Conservation (phyloP, 2,888 invertebrate species). For the Drosophila barbarae region DNA sequence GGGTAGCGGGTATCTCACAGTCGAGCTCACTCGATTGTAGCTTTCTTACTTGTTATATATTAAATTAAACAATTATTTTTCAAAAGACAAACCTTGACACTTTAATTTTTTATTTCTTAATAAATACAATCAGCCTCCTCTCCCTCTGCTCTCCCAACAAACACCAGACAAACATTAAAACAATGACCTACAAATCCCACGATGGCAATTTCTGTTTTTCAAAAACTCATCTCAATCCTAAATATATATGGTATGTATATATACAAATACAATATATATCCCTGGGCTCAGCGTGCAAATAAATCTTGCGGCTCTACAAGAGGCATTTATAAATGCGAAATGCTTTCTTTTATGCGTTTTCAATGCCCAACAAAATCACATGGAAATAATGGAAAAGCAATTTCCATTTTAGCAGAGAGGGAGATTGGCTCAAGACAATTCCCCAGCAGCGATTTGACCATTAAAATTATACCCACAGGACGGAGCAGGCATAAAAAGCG, state of each 20-base stretch:
- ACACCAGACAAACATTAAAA: background rate
- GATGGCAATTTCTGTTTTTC: conserved; percentile 54
- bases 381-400: conserved; percentile 57
- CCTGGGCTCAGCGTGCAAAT: conserved; percentile 33
- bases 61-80: background rate
- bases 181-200: conserved; percentile 55
- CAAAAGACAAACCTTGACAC: background rate
- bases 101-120: background rate
- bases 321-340: conserved; percentile 74
- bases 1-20: too few relatives aligned
- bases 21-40: too few relatives aligned
- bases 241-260: background rate
- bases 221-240: conserved; percentile 52
- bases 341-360: conserved; percentile 71
- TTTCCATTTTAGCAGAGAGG: conserved; percentile 58
- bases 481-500: conserved; percentile 55
- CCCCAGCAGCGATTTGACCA: conserved; percentile 72
- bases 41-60: too few relatives aligned
- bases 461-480: conserved; percentile 79
- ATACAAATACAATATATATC: conserved; percentile 17
- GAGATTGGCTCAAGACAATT: conserved; percentile 42
- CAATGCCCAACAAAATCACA: conserved; percentile 54
- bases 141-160: too few relatives aligned
- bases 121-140: too few relatives aligned
- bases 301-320: conserved; percentile 53